These are phyloP conservation scores for Synanthedon tipuliformis DNA, from an alignment of 2,888 invertebrate genomes.

Conservation along the genomic window DNA sequence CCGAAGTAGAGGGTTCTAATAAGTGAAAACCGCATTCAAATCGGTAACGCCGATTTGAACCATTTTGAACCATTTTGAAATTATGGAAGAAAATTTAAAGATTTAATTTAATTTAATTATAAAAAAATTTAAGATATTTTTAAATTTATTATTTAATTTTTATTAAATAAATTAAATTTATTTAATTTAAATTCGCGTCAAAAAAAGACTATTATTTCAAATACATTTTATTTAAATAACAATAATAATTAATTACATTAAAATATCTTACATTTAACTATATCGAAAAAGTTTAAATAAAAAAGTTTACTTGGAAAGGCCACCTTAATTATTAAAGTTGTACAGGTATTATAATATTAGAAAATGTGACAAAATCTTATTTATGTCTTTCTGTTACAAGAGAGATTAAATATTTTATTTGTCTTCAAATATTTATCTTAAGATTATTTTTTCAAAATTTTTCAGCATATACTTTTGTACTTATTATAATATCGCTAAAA, in stretches of 20 bases:
- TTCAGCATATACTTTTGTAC: not conserved
- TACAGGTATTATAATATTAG: slow-evolving; percentile 14
- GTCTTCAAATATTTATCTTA: slow-evolving; percentile 2
- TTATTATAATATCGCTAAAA: slow-evolving; percentile 1
- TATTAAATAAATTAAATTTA: no score
- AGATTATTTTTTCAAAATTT: slow-evolving; percentile 1
- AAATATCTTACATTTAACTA: slow-evolving; percentile 56
- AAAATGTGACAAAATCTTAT: slow-evolving; percentile 4
- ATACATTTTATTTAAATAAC: slow-evolving; percentile 11
- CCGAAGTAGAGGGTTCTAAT: no score
- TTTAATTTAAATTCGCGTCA: no score
- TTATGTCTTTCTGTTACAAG: slow-evolving; percentile 2
- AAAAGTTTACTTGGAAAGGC: slow-evolving; percentile 64
- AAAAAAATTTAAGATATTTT: no score
- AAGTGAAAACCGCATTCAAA: no score
- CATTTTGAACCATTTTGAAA: no score
- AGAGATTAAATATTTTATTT: not conserved
- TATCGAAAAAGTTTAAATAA: slow-evolving; percentile 57
- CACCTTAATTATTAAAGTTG: slow-evolving; percentile 34
- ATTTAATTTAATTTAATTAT: no score
- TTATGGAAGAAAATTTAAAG: no score
- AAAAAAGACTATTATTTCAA: slow-evolving; percentile 16
- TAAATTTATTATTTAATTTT: no score
- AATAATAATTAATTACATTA: slow-evolving; percentile 13
- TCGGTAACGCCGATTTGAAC: no score